phyloP scores from a whole-genome alignment of 2,888 invertebrate genomes.

The Sinelater perroti region DNA sequence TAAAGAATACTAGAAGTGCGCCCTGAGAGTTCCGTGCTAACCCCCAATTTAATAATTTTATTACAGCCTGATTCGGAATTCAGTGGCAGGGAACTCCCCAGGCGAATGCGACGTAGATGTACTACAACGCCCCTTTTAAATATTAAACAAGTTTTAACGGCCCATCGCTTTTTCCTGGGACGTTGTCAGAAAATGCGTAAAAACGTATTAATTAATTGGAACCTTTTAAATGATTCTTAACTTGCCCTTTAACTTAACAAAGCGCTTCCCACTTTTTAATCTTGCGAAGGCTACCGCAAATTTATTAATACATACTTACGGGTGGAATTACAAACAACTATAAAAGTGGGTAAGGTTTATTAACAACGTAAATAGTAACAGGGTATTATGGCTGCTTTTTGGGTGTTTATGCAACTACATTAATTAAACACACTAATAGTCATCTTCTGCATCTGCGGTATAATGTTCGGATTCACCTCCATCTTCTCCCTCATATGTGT shows the following conservation, averaged over 20 bases:
- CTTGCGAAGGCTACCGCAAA: no score
- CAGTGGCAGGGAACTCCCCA: background rate
- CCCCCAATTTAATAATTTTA: conserved; percentile 13
- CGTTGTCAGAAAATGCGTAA: conserved; percentile 15
- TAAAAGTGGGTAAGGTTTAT: no score
- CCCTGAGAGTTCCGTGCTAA: background rate
- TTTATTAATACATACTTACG: no score
- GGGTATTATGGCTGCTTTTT: conserved; percentile 12
- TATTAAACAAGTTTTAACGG: conserved; percentile 26
- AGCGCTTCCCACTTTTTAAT: no score
- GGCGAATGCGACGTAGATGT: background rate
- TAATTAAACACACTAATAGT: conserved; percentile 39
- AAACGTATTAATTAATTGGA: conserved; percentile 25
- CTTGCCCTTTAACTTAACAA: conserved; percentile 2
- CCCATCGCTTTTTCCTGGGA: conserved; percentile 15
- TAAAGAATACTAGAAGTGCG: no score
- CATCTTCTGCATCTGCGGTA: conserved; percentile 43
- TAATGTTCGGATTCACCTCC: conserved; percentile 46
- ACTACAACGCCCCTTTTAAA: conserved; percentile 17
- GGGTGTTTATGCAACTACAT: background rate
- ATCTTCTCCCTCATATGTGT: conserved; percentile 35
- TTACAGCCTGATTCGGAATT: conserved; percentile 9
- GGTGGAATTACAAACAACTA: background rate
- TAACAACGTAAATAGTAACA: no score
- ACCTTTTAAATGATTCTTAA: no score